Evolutionary conservation across 2,113 vertebrate species (phyloP).

Genomic region (Lasiurus borealis): DNA sequence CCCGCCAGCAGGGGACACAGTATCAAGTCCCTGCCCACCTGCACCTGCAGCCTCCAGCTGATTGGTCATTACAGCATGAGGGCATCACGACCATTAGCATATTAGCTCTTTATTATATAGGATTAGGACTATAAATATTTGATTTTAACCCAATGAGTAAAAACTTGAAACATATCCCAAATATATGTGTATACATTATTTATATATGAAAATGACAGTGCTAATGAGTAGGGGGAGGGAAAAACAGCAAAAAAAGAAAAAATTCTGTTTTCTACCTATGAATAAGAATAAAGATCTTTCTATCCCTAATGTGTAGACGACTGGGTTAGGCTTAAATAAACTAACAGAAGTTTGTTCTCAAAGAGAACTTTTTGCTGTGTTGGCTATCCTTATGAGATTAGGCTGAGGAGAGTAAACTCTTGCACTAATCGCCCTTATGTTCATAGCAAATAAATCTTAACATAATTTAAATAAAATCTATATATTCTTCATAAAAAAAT

Average conservation of each 20-base stretch:
- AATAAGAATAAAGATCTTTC: neutral
- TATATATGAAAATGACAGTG: neutral
- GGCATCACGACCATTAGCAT: too few relatives aligned
- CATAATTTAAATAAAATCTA: conserved; percentile 12
- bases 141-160: neutral
- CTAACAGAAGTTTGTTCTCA: neutral
- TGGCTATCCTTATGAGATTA: neutral
- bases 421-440: neutral
- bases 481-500: conserved; percentile 38
- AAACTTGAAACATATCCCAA: neutral
- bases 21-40: too few relatives aligned
- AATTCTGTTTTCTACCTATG: neutral
- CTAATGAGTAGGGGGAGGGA: too few relatives aligned
- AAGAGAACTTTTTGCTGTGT: neutral
- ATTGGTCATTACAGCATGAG: too few relatives aligned
- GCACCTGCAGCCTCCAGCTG: too few relatives aligned
- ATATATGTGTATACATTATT: neutral
- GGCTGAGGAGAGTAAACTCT: conserved; percentile 11
- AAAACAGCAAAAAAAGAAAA: neutral
- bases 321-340: neutral
- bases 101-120: too few relatives aligned
- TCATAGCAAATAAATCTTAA: conserved; percentile 48
- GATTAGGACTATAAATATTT: neutral
- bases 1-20: too few relatives aligned
- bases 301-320: neutral